Base-by-base conservation (phyloP, 2,797 vertebrate species). In the Peromyscus eremicus region DNA sequence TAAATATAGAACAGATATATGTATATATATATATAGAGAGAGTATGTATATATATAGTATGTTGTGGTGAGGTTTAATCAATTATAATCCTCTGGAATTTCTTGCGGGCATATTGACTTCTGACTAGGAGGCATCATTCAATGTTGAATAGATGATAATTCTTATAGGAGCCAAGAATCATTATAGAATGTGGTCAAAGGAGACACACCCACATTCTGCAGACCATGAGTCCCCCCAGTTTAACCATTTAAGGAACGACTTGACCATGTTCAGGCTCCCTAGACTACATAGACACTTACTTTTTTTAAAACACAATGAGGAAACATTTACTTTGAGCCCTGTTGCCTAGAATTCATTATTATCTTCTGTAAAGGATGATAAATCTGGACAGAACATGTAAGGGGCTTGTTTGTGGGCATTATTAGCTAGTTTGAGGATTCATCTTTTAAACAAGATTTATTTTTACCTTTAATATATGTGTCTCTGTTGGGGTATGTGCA, bases 141-240 rank as follows among this genome's bases (percentile, higher is more conserved):
- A 96, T 87, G 84, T 60, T 97, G 76, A 95, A 89, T 97, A 83
- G 81, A 94, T 96, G 70, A 77, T 46, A 96, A 32, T 21, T 97
- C 94, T 91, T 57, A 17, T 40, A 52, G 89, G 89, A 95, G 75
- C 95, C n/a, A 10, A 80, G 37, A 87, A 95, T 96, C 93, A 80
- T 11, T 80, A 73, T 75, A 96, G 91, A 94, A 83, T 92, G 91
- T 76, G 88, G 66, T 23, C 60, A 23, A 91, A 34, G 40, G 17
- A 27, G 49, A 43, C 90, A 96, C 82, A 66, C 90, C 92, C 97
- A 94, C 21, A 10, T 14, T 21, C 68, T 68, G 29, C 77, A 77
- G 80, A 66, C 49, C 87, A 0, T 5, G 57, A 79, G 83, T 52
- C 12, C 40, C 37, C 43, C 82, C 75, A 80, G 29, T 49, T 71